Percentiles rank a stretch among this genome's conserved stretches.
Conservation (phyloP, 2,113 vertebrate genomes). For the Hyaena hyaena region DNA sequence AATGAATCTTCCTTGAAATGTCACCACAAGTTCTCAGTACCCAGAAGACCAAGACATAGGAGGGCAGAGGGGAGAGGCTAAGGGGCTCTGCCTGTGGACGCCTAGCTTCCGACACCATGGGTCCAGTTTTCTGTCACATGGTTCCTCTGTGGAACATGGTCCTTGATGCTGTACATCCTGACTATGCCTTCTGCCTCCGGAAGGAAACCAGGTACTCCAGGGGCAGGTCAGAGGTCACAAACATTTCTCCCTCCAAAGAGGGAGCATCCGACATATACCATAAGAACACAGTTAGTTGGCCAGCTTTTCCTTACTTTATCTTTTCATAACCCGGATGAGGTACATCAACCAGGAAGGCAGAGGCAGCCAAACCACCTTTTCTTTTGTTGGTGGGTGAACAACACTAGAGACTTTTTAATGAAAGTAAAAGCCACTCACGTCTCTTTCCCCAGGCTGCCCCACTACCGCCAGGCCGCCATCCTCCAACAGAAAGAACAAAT, state of each 20-base stretch:
- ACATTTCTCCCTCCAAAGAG: neutral
- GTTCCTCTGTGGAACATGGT: too few species aligned
- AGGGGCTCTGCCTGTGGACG: neutral
- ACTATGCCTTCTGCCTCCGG: neutral
- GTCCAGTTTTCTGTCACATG: neutral
- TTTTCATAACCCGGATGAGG: neutral
- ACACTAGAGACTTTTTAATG: neutral
- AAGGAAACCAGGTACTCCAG: neutral
- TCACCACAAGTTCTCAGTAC: neutral
- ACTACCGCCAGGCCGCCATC: neutral
- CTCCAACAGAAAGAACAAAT: neutral
- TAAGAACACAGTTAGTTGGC: neutral
- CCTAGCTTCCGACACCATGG: accelerated
- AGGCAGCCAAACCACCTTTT: neutral
- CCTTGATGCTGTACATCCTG: neutral
- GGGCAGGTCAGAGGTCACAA: neutral
- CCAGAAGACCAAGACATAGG: neutral
- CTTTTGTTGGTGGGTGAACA: neutral
- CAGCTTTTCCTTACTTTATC: neutral
- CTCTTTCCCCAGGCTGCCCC: neutral
- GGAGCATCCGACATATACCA: neutral
- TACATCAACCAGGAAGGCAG: neutral
- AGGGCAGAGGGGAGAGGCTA: too few species aligned
- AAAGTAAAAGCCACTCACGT: neutral
- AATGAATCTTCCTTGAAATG: neutral